These are phyloP conservation scores for Tyto alba DNA, from an alignment of 2,113 vertebrate genomes.

Conservation along the genomic window DNA sequence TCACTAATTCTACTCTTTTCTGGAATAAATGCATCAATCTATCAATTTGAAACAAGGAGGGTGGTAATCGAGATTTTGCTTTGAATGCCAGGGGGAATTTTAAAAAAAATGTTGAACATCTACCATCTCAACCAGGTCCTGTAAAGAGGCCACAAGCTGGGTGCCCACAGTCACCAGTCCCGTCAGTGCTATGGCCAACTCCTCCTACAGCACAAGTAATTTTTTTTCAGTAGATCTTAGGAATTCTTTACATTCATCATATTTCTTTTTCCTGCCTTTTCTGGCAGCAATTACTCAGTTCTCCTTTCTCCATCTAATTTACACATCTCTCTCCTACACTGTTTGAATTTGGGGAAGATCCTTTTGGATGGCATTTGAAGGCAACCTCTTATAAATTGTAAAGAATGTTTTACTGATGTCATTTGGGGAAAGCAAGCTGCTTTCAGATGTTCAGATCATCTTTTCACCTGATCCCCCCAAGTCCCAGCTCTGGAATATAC, in stretches of 20 bases:
- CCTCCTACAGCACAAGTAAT: not conserved
- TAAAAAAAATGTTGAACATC: not conserved
- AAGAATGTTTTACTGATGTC: not conserved
- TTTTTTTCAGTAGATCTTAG: not conserved
- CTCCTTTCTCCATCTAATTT: not conserved
- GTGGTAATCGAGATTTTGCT: not conserved
- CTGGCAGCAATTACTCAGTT: not conserved
- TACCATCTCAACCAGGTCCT: not conserved
- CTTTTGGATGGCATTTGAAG: not conserved
- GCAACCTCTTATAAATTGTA: not conserved
- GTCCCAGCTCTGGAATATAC: constrained; percentile 66
- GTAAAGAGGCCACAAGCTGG: not conserved
- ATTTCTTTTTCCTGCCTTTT: not conserved
- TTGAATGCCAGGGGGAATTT: not conserved
- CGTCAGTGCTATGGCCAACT: not conserved
- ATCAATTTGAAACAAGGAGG: not conserved
- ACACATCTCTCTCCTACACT: not conserved
- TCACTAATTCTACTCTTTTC: not conserved
- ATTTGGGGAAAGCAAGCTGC: constrained; percentile 14
- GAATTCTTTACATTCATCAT: not conserved
- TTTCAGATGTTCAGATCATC: constrained; percentile 9
- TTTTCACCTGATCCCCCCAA: constrained; percentile 42
- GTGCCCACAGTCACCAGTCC: not conserved
- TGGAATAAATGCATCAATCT: not conserved
- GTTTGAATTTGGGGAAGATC: not conserved